These are phyloP conservation scores for Protosalanx chinensis DNA, from an alignment of 2,797 vertebrate genomes.

Conservation along the genomic window DNA sequence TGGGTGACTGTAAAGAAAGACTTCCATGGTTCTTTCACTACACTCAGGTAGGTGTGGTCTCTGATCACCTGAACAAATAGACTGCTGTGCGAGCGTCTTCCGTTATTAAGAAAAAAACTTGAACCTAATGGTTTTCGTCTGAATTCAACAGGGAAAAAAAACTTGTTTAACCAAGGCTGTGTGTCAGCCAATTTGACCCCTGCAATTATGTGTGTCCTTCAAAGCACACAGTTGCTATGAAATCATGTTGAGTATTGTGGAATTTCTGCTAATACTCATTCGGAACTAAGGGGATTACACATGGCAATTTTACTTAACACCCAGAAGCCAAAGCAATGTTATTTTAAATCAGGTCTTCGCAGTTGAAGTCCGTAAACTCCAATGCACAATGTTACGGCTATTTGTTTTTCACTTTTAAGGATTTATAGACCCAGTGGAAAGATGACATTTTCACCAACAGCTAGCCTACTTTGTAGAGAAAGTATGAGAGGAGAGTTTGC, in stretches of 20 bases:
- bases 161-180: conserved; percentile 51
- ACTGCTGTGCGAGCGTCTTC: conserved; percentile 51
- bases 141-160: conserved; percentile 56
- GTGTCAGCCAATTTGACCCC: conserved; percentile 51
- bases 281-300: conserved; percentile 72
- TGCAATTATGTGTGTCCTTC: conserved; percentile 60
- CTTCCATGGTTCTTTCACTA: conserved; percentile 2
- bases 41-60: conserved; percentile 36
- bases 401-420: conserved; percentile 1
- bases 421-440: background rate
- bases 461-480: background rate
- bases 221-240: conserved; percentile 60
- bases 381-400: background rate
- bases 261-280: conserved; percentile 64
- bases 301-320: conserved; percentile 64
- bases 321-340: conserved; percentile 58
- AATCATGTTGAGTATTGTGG: conserved; percentile 66
- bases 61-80: conserved; percentile 74
- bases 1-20: background rate
- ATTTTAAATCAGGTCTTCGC: conserved; percentile 54
- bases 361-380: conserved; percentile 19
- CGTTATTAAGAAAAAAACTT: conserved; percentile 72
- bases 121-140: conserved; percentile 69
- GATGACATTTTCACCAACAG: background rate
- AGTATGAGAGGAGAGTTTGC: too few species aligned